phyloP scores from a whole-genome alignment of 2,888 invertebrate genomes.

The Eupsilia transversa region DNA sequence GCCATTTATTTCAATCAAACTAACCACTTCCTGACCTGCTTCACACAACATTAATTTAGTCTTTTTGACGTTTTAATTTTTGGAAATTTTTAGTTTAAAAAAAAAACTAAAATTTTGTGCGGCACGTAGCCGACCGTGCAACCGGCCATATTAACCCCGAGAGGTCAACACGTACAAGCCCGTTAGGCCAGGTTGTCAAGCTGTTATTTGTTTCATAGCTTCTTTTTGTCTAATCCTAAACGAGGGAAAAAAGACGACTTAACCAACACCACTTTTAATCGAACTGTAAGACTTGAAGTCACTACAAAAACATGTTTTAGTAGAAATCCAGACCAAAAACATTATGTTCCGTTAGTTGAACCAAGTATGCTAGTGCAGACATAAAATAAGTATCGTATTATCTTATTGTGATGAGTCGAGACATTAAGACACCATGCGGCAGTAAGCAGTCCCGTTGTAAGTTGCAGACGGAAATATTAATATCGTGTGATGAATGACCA shows the following conservation, averaged over 20 bases:
- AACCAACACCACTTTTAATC: slow-evolving; percentile 24
- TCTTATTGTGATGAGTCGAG: slow-evolving; percentile 44
- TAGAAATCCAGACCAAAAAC: slow-evolving; percentile 25
- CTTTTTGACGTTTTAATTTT: neutral
- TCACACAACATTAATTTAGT: slow-evolving; percentile 8
- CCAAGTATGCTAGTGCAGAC: slow-evolving; percentile 30
- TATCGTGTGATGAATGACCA: slow-evolving; percentile 61
- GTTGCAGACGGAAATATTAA: slow-evolving; percentile 69
- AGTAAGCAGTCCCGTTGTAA: slow-evolving; percentile 63
- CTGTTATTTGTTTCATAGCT: slow-evolving; percentile 19
- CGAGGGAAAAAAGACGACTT: slow-evolving; percentile 30
- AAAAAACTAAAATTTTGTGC: neutral
- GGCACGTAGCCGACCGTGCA: slow-evolving; percentile 18
- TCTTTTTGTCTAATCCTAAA: slow-evolving; percentile 33
- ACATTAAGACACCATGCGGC: slow-evolving; percentile 40
- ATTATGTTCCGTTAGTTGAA: slow-evolving; percentile 57
- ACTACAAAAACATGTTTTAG: slow-evolving; percentile 26
- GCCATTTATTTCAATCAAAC: neutral
- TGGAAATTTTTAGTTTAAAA: neutral
- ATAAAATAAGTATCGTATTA: slow-evolving; percentile 52
- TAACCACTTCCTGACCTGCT: slow-evolving; percentile 5
- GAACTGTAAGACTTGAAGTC: slow-evolving; percentile 6
- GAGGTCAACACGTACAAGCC: slow-evolving; percentile 22
- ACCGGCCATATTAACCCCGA: slow-evolving; percentile 15
- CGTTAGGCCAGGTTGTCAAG: slow-evolving; percentile 43